Conservation (phyloP, 2,113 vertebrate genomes). For the Loxodonta africana region DNA sequence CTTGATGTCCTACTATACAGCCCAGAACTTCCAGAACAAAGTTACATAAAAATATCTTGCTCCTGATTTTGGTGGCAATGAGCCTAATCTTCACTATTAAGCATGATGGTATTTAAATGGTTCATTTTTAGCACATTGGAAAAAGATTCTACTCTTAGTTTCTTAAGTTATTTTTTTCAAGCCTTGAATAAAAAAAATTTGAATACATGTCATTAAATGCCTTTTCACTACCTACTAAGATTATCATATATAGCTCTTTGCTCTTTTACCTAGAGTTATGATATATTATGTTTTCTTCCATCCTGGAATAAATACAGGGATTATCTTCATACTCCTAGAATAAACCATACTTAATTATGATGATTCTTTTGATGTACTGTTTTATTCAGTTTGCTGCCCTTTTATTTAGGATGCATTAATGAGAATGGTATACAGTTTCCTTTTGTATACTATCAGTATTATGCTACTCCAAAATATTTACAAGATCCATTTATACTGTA, state of each 20-base stretch:
- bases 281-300: slow-evolving; percentile 57
- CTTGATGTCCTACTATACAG: not conserved
- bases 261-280: slow-evolving; percentile 59
- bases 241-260: slow-evolving; percentile 18
- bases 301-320: slow-evolving; percentile 61
- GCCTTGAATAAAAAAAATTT: slow-evolving; percentile 26
- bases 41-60: slow-evolving; percentile 17
- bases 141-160: not conserved
- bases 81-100: slow-evolving; percentile 54
- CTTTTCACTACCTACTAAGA: slow-evolving; percentile 44
- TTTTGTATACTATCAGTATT: slow-evolving; percentile 3
- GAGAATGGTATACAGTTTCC: slow-evolving; percentile 14
- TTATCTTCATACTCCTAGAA: slow-evolving; percentile 47
- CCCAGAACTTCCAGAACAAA: slow-evolving; percentile 37
- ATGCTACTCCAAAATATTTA: not conserved
- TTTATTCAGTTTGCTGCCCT: slow-evolving; percentile 31
- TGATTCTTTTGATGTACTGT: slow-evolving; percentile 28
- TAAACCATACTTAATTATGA: slow-evolving; percentile 53
- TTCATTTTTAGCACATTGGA: slow-evolving; percentile 7
- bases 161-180: slow-evolving; percentile 56
- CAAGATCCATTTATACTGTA: not conserved
- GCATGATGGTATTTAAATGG: not conserved
- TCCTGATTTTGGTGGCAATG: slow-evolving; percentile 36
- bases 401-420: slow-evolving; percentile 40
- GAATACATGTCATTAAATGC: not conserved